phyloP scores from a whole-genome alignment of 1,140 invertebrate species.

The Drosophila virilis region DNA sequence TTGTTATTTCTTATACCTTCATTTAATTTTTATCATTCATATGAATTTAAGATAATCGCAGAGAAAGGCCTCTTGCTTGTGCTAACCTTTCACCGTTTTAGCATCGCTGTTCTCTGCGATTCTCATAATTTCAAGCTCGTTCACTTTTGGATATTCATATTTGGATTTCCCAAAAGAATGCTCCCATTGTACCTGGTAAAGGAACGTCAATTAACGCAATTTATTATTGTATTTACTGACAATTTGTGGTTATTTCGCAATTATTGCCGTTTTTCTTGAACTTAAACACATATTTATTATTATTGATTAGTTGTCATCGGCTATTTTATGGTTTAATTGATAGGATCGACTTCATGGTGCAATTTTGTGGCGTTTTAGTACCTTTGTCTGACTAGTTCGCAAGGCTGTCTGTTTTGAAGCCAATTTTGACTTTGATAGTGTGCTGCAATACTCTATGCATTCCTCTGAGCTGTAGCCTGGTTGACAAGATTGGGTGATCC shows the following conservation, averaged over 20 bases:
- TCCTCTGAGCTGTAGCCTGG: too few relatives aligned
- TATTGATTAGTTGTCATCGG: not conserved
- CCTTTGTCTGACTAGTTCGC: too few relatives aligned
- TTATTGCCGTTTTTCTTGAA: not conserved
- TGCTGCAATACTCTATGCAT: not conserved
- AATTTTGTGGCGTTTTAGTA: not conserved
- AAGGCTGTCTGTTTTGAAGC: not conserved
- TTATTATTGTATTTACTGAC: not conserved
- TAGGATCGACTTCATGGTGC: not conserved
- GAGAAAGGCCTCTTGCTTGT: too few relatives aligned
- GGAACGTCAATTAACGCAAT: not conserved
- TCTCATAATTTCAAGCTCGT: not conserved
- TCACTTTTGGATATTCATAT: too few relatives aligned
- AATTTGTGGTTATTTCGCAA: not conserved
- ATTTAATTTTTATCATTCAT: too few relatives aligned
- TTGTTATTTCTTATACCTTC: too few relatives aligned
- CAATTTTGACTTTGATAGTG: too few relatives aligned
- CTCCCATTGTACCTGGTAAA: not conserved
- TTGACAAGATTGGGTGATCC: not conserved
- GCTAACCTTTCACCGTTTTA: too few relatives aligned
- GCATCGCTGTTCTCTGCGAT: not conserved
- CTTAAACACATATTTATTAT: not conserved
- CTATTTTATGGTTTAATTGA: not conserved
- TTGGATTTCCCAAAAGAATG: not conserved
- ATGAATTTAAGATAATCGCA: too few relatives aligned